Evolutionary conservation across 2,888 invertebrate genomes (phyloP).

Genomic region (Plagodis dolabraria): DNA sequence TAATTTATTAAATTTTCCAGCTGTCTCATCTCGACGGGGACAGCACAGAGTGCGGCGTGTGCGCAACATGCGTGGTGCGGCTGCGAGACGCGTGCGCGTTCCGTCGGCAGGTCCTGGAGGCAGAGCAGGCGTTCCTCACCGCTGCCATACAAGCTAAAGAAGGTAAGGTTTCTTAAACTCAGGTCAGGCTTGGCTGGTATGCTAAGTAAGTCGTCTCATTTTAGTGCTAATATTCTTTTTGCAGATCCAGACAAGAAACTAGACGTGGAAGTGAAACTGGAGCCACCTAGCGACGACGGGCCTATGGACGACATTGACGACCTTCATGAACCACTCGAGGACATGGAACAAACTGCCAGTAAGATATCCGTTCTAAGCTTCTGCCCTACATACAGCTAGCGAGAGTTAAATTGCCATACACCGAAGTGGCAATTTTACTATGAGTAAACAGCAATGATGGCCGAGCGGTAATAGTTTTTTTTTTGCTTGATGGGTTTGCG

Average conservation of each 20-base stretch:
- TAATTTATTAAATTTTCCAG: conserved; percentile 40
- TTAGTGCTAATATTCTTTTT: background rate
- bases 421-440: no score
- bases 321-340: background rate
- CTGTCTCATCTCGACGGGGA: conserved; percentile 65
- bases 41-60: conserved; percentile 57
- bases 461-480: no score
- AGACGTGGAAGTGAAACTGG: conserved; percentile 55
- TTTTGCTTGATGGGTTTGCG: no score
- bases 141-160: conserved; percentile 53
- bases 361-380: background rate
- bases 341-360: background rate
- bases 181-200: no score
- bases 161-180: conserved; percentile 40
- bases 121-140: conserved; percentile 64
- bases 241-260: conserved; percentile 42
- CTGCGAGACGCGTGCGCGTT: conserved; percentile 64
- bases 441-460: no score
- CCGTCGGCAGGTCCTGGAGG: conserved; percentile 63
- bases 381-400: no score
- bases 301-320: conserved; percentile 41
- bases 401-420: no score
- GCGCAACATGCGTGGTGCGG: conserved; percentile 68
- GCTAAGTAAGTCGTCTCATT: no score
- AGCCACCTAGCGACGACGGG: conserved; percentile 46